A percentile compares a stretch with the other conserved stretches of the same genome.
Conservation (phyloP, 2,113 vertebrate species). For the Panthera leo region DNA sequence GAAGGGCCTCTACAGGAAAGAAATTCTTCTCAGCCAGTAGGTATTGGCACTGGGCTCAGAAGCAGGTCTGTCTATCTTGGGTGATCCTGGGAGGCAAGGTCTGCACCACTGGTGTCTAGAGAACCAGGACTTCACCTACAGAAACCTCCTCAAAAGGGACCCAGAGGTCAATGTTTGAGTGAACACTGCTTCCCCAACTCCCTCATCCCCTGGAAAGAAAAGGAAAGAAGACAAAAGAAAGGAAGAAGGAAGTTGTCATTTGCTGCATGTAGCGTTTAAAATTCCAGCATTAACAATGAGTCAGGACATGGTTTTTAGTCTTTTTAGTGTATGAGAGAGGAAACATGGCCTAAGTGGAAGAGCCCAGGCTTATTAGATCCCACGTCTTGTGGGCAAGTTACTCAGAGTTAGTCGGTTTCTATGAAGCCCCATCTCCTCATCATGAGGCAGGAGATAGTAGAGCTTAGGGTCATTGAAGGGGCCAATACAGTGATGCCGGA, state of each 20-base stretch:
- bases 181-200: not conserved
- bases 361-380: not conserved
- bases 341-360: not conserved
- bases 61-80: not conserved
- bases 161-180: not conserved
- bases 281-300: not conserved
- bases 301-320: not conserved
- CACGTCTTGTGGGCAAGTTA: accelerated
- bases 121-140: not conserved
- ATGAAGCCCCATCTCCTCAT: not conserved
- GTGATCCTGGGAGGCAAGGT: not conserved
- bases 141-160: not conserved
- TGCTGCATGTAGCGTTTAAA: not conserved
- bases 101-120: not conserved
- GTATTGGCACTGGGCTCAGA: not conserved
- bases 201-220: not conserved
- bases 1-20: too few species aligned
- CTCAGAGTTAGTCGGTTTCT: not conserved
- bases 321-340: not conserved
- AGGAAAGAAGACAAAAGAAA: not conserved
- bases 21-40: not conserved
- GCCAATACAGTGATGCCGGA: accelerated
- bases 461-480: not conserved
- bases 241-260: not conserved
- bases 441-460: not conserved